Base-by-base conservation (phyloP, 2,113 vertebrate genomes). In the Amphilophus citrinellus region DNA sequence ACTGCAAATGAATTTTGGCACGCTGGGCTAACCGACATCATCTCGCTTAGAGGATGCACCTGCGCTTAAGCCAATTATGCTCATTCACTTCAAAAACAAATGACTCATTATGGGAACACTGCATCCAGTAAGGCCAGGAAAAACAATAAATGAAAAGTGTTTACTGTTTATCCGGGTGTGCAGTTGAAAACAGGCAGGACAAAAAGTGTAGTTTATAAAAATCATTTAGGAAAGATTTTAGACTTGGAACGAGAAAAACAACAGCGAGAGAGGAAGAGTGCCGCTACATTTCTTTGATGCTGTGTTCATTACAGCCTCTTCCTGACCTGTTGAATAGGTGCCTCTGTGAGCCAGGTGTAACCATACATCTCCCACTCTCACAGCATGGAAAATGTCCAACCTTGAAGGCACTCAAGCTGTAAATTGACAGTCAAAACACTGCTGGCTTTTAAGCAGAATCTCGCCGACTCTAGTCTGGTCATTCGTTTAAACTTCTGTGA, bases 401-500 rank as follows among this genome's bases (percentile, higher is more conserved):
- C 90, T 92, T 91, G 88, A 73, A 89, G 86, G 56, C 87, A 84
- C 89, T 92, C 83, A 44, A 80, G 89, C 87, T 82, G 84, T 66
- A 90, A 92, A 92, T 82, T 84, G 80, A 89, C 89, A 87, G 87
- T 87, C 77, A 78, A 82, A 87, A 84, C 85, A 76, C 47, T 2
- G 37, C 75, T 61, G 87, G 85, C 89, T 92, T 89, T 91, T 88
- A 89, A 84, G 75, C 84, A 76, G 77, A 76, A 83, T 57, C 73
- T 90, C 20, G 76, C 32, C 1, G 58, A 83, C 79, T 80, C 47
- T 27, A 6, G 77, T 83, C 77, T 77, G 80, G 80, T 59, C 76
- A 56, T 56, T 75, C 71, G 4, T 79, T 78, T 84, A 82, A 87
- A 83, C 61, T 81, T 91, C 37, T 30, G 42, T 3, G 27, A 73